phyloP scores from a whole-genome alignment of 2,888 invertebrate genomes.

The Drosophila mimetica region DNA sequence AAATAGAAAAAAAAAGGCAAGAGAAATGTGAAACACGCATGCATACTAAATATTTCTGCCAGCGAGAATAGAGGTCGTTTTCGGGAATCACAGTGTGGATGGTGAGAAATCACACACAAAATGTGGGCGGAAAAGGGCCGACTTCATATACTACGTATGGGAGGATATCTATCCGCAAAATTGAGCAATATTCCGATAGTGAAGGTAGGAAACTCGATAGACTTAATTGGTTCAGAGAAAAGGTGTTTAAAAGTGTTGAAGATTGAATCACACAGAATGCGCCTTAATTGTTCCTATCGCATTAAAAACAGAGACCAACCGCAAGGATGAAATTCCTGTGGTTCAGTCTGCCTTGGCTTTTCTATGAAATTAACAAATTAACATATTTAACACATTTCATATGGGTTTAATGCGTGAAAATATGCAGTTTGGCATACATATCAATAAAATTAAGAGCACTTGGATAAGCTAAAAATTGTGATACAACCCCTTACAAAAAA shows the following conservation, averaged over 20 bases:
- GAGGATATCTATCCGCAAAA: conserved; percentile 2
- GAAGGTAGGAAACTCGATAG: conserved; percentile 1
- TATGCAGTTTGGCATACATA: neutral
- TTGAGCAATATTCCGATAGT: conserved; percentile 3
- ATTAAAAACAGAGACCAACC: neutral
- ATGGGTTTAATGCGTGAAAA: conserved; percentile 6
- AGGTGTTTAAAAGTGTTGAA: neutral
- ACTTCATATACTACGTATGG: no score
- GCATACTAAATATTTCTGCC: conserved; percentile 61
- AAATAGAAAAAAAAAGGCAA: neutral
- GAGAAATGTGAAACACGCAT: conserved; percentile 64
- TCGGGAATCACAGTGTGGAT: conserved; percentile 1
- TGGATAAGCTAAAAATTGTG: no score
- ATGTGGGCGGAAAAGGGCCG: no score
- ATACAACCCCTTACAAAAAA: no score
- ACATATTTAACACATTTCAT: conserved; percentile 5
- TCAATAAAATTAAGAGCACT: conserved; percentile 2
- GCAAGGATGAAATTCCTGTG: neutral
- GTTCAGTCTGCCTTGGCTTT: neutral
- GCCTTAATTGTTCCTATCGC: no score
- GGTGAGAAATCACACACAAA: conserved; percentile 3
- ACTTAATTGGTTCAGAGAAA: neutral
- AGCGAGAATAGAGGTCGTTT: conserved; percentile 4
- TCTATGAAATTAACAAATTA: conserved; percentile 1
- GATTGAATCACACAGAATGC: neutral